Conservation (phyloP, 2,888 invertebrate genomes). For the Dryococelus australis region DNA sequence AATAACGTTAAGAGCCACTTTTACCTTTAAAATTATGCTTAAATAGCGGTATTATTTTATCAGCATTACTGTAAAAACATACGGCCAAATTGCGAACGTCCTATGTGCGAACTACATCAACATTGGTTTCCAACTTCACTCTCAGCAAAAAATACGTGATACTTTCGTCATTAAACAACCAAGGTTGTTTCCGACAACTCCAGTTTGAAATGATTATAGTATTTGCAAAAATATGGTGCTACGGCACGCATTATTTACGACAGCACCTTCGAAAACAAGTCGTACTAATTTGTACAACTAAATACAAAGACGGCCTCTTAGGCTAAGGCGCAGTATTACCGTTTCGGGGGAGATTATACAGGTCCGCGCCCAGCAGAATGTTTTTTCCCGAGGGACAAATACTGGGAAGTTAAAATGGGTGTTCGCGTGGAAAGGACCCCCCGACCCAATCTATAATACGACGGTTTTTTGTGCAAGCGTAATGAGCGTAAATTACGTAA, state of each 20-base stretch:
- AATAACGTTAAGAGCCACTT: no score
- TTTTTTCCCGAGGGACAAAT: neutral
- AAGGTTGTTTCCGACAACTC: neutral
- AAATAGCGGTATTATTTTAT: no score
- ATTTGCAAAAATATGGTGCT: neutral
- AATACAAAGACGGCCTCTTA: neutral
- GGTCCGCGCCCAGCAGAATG: neutral
- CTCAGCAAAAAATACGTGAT: no score
- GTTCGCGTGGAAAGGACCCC: neutral
- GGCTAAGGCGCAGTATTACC: neutral
- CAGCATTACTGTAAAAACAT: no score
- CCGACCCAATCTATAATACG: neutral
- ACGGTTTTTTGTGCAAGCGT: neutral
- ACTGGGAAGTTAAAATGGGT: neutral
- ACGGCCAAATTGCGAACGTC: no score
- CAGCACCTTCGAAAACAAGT: neutral
- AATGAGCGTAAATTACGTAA: constrained; percentile 25
- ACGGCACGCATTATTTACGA: neutral
- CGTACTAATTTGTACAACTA: neutral
- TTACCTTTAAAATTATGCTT: no score
- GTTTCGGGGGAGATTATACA: neutral
- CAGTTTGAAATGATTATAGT: neutral
- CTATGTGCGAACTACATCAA: no score
- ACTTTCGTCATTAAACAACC: neutral
- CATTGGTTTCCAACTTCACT: no score